phyloP scores from a whole-genome alignment of 2,888 invertebrate genomes.

The Caenorhabditis sinica region DNA sequence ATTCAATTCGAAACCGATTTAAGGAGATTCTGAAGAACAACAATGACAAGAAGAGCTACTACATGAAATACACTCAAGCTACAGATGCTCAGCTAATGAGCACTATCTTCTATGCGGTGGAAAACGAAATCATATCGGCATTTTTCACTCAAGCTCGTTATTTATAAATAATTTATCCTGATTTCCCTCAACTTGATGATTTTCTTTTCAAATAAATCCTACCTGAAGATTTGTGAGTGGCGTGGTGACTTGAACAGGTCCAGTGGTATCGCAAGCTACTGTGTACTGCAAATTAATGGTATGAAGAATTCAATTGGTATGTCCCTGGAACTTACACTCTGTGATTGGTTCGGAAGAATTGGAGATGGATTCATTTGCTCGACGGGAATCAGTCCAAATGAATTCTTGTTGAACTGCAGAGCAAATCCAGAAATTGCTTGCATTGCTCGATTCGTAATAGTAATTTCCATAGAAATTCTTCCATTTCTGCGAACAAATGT shows the following conservation, averaged over 20 bases:
- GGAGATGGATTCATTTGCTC: conserved; percentile 91
- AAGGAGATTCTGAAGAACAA: conserved; percentile 69
- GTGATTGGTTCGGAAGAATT: conserved; percentile 88
- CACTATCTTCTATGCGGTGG: conserved; percentile 78
- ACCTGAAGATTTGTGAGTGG: conserved; percentile 96
- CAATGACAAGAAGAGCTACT: conserved; percentile 68
- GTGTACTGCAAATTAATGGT: conserved; percentile 84
- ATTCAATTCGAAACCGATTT: conserved; percentile 66
- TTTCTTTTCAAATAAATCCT: conserved; percentile 32
- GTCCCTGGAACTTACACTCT: conserved; percentile 86
- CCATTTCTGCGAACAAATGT: conserved; percentile 92
- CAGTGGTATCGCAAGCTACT: conserved; percentile 90
- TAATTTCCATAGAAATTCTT: conserved; percentile 95
- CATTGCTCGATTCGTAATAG: conserved; percentile 96
- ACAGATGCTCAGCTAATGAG: conserved; percentile 81
- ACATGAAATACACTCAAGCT: conserved; percentile 79
- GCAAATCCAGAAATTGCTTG: conserved; percentile 97
- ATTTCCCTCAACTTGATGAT: background rate
- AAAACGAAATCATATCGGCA: conserved; percentile 73
- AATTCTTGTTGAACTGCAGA: conserved; percentile 97
- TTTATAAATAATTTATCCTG: conserved; percentile 37
- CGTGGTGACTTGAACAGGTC: conserved; percentile 97
- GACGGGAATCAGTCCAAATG: conserved; percentile 93
- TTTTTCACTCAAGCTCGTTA: conserved; percentile 61
- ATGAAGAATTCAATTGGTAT: background rate